phyloP scores from a whole-genome alignment of 2,888 invertebrate species.

The Exocentrus adspersus region DNA sequence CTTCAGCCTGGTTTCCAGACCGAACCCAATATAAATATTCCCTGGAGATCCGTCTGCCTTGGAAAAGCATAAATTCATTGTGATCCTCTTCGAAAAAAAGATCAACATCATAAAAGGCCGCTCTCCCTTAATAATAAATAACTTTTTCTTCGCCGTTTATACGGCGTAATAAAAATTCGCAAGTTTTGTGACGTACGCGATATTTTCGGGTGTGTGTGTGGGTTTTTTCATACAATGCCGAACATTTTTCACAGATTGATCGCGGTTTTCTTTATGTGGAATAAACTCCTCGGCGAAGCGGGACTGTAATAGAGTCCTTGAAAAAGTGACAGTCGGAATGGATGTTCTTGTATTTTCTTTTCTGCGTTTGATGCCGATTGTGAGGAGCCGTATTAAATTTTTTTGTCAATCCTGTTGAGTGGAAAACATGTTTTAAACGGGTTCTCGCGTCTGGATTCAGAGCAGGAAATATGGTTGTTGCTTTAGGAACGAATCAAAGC shows the following conservation, averaged over 20 bases:
- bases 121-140: slow-evolving; percentile 11
- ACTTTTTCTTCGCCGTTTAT: slow-evolving; percentile 14
- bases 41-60: neutral
- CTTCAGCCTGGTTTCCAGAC: neutral
- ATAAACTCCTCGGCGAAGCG: neutral
- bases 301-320: neutral
- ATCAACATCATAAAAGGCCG: slow-evolving; percentile 10
- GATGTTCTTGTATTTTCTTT: neutral
- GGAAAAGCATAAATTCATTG: slow-evolving; percentile 11
- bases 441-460: no score
- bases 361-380: neutral
- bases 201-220: slow-evolving; percentile 4
- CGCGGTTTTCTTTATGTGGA: neutral
- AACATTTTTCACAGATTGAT: slow-evolving; percentile 2
- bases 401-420: no score
- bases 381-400: neutral
- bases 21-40: slow-evolving; percentile 5
- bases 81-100: slow-evolving; percentile 13
- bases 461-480: no score
- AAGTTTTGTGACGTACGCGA: slow-evolving; percentile 14
- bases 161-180: slow-evolving; percentile 18
- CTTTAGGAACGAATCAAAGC: no score
- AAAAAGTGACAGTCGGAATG: slow-evolving; percentile 1
- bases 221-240: slow-evolving; percentile 11
- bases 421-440: no score